phyloP scores from a whole-genome alignment of 30 jellyfish, hydroid and myxozoan species.

The Cassiopea andromeda region DNA sequence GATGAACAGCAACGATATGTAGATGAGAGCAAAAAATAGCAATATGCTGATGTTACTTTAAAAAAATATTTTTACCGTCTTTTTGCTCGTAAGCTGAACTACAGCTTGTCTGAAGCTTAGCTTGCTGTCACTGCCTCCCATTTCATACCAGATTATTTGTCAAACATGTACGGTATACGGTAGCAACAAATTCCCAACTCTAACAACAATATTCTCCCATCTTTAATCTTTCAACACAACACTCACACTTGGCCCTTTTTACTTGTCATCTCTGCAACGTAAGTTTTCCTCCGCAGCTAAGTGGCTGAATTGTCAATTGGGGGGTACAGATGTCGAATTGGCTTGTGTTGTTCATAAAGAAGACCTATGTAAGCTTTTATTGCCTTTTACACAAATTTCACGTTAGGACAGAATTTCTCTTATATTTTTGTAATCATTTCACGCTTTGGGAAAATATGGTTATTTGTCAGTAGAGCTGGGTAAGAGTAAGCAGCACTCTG shows the following conservation, averaged over 20 bases:
- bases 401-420: too few relatives aligned
- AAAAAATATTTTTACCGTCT: slow-evolving; percentile 76
- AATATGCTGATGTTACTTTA: neutral
- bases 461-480: neutral
- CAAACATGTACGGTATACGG: neutral
- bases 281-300: neutral
- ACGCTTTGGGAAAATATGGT: neutral
- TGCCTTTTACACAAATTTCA: too few relatives aligned
- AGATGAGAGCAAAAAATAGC: too few relatives aligned
- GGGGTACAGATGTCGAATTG: too few relatives aligned
- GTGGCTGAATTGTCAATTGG: too few relatives aligned
- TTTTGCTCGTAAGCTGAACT: slow-evolving; percentile 98
- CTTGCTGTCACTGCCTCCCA: slow-evolving; percentile 99
- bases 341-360: too few relatives aligned
- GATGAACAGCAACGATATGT: too few relatives aligned
- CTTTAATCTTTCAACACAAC: neutral
- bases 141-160: slow-evolving; percentile 26
- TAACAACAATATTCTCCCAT: neutral
- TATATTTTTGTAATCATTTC: too few relatives aligned
- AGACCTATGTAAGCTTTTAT: too few relatives aligned
- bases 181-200: neutral
- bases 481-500: neutral
- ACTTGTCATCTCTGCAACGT: neutral
- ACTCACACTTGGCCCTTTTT: neutral
- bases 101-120: slow-evolving; percentile 98